Evolutionary conservation across 2,797 vertebrate species (phyloP).

Genomic region (Acrossocheilus wenchowensis): DNA sequence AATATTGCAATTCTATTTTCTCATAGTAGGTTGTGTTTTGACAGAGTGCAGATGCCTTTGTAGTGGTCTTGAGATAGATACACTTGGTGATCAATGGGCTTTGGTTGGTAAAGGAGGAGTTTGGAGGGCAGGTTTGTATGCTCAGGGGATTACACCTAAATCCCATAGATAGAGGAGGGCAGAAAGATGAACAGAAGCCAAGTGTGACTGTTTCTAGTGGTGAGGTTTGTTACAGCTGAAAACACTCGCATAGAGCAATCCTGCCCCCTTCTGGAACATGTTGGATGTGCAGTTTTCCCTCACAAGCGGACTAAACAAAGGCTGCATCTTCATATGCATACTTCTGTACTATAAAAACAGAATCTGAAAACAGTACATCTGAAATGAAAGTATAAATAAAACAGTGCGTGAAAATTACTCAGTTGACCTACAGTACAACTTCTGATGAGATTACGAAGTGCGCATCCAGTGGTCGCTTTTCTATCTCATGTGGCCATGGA

Average conservation of each 20-base stretch:
- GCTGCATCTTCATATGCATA: background rate
- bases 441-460: background rate
- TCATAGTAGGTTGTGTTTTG: constrained; percentile 16
- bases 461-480: background rate
- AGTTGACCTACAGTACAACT: background rate
- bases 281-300: background rate
- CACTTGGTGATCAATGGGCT: constrained; percentile 35
- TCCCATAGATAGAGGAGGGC: constrained; percentile 44
- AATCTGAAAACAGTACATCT: background rate
- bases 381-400: background rate
- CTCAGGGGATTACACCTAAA: constrained; percentile 58
- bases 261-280: constrained; percentile 67
- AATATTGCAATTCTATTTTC: constrained; percentile 5
- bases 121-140: constrained; percentile 47
- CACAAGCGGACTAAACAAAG: background rate
- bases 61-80: constrained; percentile 45
- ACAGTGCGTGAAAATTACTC: background rate
- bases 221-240: constrained; percentile 21
- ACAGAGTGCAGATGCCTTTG: constrained; percentile 22
- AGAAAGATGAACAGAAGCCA: constrained; percentile 51
- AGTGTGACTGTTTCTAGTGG: constrained; percentile 41
- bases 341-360: background rate
- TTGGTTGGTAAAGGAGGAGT: constrained; percentile 30
- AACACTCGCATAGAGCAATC: constrained; percentile 47
- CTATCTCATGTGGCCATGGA: background rate